Conservation (phyloP, 2,113 vertebrate species). For the Peromyscus californicus region DNA sequence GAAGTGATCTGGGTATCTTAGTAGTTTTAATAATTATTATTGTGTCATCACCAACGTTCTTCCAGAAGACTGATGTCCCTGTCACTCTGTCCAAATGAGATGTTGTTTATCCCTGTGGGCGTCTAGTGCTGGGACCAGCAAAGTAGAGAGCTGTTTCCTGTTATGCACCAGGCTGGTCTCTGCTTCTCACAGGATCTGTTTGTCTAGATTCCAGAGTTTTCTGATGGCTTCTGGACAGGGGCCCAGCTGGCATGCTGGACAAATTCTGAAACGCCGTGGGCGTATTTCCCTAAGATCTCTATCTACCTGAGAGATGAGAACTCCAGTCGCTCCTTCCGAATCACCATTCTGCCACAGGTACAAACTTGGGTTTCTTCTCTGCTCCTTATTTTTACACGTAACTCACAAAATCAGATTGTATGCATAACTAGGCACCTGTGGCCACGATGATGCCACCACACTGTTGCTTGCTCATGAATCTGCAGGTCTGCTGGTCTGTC, state of each 20-base stretch:
- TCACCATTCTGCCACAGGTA: conserved; percentile 97
- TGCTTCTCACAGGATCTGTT: not conserved
- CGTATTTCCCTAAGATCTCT: conserved; percentile 96
- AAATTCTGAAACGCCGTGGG: conserved; percentile 93
- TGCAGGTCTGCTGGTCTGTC: too few species aligned
- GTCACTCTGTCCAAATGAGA: not conserved
- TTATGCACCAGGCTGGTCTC: not conserved
- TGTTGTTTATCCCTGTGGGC: not conserved
- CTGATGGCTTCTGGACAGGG: conserved; percentile 96
- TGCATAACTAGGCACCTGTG: rapidly evolving
- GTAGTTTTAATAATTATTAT: rapidly evolving
- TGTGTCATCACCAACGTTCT: not conserved
- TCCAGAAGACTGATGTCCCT: not conserved
- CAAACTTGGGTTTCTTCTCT: not conserved
- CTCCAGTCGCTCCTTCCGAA: conserved; percentile 94
- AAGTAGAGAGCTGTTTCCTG: not conserved
- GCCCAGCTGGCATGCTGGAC: conserved; percentile 97
- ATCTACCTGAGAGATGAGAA: conserved; percentile 96
- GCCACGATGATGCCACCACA: rapidly evolving
- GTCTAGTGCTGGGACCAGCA: not conserved
- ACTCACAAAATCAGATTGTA: rapidly evolving
- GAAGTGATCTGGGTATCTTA: rapidly evolving
- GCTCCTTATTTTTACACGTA: rapidly evolving
- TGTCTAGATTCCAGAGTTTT: conserved; percentile 94
- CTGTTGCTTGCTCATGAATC: not conserved